These are phyloP conservation scores for Myiothlypis coronata DNA, from an alignment of 2,797 vertebrate genomes.

Conservation along the genomic window DNA sequence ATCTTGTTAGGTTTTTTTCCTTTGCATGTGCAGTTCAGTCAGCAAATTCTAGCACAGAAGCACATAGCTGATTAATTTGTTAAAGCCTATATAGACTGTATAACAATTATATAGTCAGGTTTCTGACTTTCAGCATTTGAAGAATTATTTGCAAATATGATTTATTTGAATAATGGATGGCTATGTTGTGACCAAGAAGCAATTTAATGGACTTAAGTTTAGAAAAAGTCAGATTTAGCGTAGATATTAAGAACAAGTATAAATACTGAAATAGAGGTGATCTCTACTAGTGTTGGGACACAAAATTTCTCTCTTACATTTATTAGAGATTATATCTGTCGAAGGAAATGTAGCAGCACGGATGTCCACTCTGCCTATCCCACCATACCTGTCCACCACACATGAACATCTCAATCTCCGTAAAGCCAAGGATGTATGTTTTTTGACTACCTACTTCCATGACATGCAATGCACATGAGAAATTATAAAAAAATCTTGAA, in stretches of 20 bases:
- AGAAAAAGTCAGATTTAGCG: background rate
- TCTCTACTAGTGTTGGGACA: background rate
- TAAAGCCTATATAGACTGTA: background rate
- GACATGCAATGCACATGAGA: background rate
- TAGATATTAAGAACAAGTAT: background rate
- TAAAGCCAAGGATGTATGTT: background rate
- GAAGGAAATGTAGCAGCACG: background rate
- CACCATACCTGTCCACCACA: background rate
- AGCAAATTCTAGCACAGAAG: background rate
- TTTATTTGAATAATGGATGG: background rate
- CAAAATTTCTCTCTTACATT: background rate
- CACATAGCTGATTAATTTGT: background rate
- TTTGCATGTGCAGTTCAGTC: background rate
- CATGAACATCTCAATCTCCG: accelerated
- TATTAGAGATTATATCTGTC: background rate
- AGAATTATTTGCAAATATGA: background rate
- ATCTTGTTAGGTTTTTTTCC: background rate
- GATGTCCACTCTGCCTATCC: background rate
- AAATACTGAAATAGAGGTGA: background rate
- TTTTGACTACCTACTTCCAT: background rate
- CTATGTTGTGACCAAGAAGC: background rate
- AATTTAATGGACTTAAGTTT: background rate
- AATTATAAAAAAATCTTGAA: background rate
- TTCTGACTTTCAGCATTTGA: background rate
- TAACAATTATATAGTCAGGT: background rate